Percentiles rank a stretch among this genome's conserved stretches.
These are phyloP conservation scores for Zeugodacus cucurbitae DNA, from an alignment of 1,140 invertebrate species.

Conservation along the genomic window DNA sequence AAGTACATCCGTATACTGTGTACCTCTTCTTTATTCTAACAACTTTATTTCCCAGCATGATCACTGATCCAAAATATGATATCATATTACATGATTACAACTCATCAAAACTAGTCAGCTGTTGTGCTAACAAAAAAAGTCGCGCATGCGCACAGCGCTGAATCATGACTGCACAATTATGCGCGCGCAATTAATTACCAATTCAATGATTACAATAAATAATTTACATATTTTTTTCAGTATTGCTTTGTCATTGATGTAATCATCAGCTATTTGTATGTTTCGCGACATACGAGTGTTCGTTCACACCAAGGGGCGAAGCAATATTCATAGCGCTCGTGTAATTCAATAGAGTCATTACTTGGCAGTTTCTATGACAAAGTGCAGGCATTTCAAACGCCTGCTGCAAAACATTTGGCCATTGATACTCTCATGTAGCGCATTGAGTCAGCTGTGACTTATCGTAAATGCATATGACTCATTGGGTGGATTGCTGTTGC, in stretches of 20 bases:
- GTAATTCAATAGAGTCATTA: not conserved
- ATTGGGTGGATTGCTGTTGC: no score
- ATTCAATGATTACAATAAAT: not conserved
- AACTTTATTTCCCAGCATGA: no score
- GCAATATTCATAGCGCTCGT: not conserved
- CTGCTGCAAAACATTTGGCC: not conserved
- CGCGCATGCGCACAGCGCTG: slow-evolving; percentile 2
- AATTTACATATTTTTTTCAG: not conserved
- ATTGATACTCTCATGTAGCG: not conserved
- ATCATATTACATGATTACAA: not conserved
- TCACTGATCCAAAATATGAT: not conserved
- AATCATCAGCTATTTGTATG: not conserved
- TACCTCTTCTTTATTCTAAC: no score
- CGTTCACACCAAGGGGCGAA: not conserved
- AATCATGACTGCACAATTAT: not conserved
- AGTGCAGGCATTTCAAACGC: not conserved
- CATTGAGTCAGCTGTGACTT: not conserved
- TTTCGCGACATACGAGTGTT: not conserved
- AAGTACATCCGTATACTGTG: no score
- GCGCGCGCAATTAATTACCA: not conserved
- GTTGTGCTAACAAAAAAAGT: not conserved
- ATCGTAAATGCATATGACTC: not conserved
- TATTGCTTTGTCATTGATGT: not conserved
- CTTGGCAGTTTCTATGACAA: not conserved
- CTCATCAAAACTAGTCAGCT: not conserved